Conservation (phyloP, 2,888 invertebrate genomes). For the Cataglyphis rosenhaueri region DNA sequence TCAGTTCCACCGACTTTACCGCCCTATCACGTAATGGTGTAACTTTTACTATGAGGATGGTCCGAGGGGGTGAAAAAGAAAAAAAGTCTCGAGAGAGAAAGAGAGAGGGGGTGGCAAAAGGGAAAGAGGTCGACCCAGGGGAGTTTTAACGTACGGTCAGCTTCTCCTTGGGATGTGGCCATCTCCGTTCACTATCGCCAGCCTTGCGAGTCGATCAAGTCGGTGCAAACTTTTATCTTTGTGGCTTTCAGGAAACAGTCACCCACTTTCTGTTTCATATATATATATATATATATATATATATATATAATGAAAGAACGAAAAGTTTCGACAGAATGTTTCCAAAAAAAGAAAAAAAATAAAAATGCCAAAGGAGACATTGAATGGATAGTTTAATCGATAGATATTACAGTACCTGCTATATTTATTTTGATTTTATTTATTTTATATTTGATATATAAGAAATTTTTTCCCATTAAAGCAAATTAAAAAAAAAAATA, state of each 20-base stretch:
- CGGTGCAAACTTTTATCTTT: conserved; percentile 75
- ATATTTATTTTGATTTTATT: neutral
- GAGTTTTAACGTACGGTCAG: conserved; percentile 84
- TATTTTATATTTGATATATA: neutral
- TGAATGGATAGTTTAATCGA: neutral
- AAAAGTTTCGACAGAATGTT: conserved; percentile 40
- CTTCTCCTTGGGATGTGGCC: conserved; percentile 62
- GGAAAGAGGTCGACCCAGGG: conserved; percentile 72
- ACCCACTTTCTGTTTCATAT: conserved; percentile 10
- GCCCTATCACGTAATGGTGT: conserved; percentile 82
- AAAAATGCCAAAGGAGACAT: conserved; percentile 55
- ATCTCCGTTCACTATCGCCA: conserved; percentile 26
- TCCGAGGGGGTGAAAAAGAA: conserved; percentile 46
- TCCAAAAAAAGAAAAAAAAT: conserved; percentile 43
- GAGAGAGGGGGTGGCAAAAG: conserved; percentile 43
- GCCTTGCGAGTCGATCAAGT: conserved; percentile 68
- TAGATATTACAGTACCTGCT: conserved; percentile 45
- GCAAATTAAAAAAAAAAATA: neutral
- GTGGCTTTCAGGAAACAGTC: conserved; percentile 66
- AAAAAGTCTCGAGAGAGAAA: neutral
- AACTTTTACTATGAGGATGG: conserved; percentile 80
- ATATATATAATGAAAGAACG: neutral
- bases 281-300: neutral
- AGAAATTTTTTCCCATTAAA: neutral
- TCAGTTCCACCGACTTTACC: conserved; percentile 69